Evolutionary conservation across 2,888 invertebrate genomes (phyloP), one percentile per base, ranked within the genome.

Genomic region (Cephus pygmeus): DNA sequence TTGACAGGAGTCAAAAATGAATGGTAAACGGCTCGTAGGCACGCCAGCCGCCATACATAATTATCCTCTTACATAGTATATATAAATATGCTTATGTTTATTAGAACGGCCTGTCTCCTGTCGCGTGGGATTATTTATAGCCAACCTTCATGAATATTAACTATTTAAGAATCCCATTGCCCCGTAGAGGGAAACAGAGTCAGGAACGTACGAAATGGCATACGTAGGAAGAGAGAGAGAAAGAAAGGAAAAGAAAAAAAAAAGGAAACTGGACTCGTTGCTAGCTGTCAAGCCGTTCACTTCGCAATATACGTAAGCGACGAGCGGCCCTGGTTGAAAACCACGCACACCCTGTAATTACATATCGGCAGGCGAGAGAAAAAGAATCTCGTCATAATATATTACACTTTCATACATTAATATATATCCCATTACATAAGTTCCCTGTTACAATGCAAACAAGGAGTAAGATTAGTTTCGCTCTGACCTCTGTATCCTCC

Each of bases 81-180:
- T 83, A 79, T 79, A 79, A 81, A 80, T 76, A 73, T 79, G 73
- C 76, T 74, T 77, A 76, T 83, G 85, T 88, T 86, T 85, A 85
- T 88, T 88, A 84, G 86, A 88, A 86, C 83, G 85, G 84, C 82
- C 81, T 83, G 85, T 83, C 85, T 83, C 84, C 77, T 35, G 73
- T 73, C 76, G 73, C 35, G 82, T 86, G 84, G 82, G 78, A 86
- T 89, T 89, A 89, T 90, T 89, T 87, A 90, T 89, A 90, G 90
- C 85, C 90, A 89, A 89, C 89, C 90, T 90, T 89, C 89, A 87
- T 89, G 87, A 89, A 90, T 89, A 90, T 90, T 88, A 86, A 89
- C 85, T 84, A 86, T 89, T 87, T 86, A 86, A 86, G 85, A 87
- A 87, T 87, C 86, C 83, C 84, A 83, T 83, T 82, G 84, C 81